A percentile compares a stretch with the other conserved stretches of the same genome.
These are phyloP conservation scores for Chrysemys picta DNA, from an alignment of 2,113 vertebrate species.

Conservation along the genomic window DNA sequence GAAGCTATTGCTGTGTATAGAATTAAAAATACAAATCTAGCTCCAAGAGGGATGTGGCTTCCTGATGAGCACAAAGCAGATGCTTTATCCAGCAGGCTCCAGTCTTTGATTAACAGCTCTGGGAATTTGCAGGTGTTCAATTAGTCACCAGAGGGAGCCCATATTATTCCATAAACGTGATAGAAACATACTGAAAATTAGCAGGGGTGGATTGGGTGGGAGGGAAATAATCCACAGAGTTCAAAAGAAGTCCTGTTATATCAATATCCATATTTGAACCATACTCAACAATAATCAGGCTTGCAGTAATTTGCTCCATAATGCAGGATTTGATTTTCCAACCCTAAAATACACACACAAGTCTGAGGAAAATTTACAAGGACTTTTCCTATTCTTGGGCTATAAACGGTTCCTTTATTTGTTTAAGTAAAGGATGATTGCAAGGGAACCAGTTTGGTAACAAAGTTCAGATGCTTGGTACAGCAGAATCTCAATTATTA, in stretches of 20 bases:
- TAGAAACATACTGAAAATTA: neutral
- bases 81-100: neutral
- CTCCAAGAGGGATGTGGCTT: neutral
- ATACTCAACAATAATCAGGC: neutral
- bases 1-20: neutral
- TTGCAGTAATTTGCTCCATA: neutral
- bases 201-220: constrained; percentile 5
- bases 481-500: neutral
- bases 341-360: neutral
- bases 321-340: neutral
- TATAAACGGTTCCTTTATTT: neutral
- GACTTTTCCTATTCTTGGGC: neutral
- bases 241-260: constrained; percentile 35
- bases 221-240: neutral
- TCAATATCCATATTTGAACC: accelerated
- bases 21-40: neutral
- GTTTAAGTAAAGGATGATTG: neutral
- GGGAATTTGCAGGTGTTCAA: constrained; percentile 77
- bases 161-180: constrained; percentile 74
- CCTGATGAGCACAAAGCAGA: neutral
- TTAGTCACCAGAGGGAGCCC: constrained; percentile 82
- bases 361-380: neutral
- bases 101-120: constrained; percentile 55
- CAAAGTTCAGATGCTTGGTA: neutral
- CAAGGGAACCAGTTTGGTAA: neutral